Evolutionary conservation across 2,888 invertebrate genomes (phyloP), one percentile per base, ranked within the genome.

Genomic region (Keiferia lycopersicella): DNA sequence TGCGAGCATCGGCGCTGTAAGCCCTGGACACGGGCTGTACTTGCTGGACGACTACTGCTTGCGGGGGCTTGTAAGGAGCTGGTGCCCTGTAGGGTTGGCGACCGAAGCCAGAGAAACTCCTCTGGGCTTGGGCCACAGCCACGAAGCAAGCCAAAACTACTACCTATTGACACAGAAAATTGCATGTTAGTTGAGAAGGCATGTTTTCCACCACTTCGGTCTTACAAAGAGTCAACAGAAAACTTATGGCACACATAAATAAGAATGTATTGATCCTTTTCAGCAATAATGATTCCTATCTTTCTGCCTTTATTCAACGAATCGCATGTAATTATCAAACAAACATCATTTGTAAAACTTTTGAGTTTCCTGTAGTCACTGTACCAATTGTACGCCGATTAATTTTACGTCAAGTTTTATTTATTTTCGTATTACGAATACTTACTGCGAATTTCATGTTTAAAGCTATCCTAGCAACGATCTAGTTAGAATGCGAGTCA

Each of bases 401-500:
- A 8, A 34, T 34, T 10, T 34, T 34, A 1, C 6, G 8, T 34
- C 10, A 10, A 34, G 8, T 10, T 34, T 34, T 10, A 20, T 50
- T 10, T 20, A 50, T 50, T 20, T 18, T 10, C 11, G 3, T 56
- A 30, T 10, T n/a, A 16, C 4, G 34, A n/a, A 67, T 69, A 88
- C 88, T 88, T 82, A 88, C 88, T 68, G 81, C 81, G 76, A 80
- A 81, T 83, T 79, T 87, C 88, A 88, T 88, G 74, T 79, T 82
- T 72, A 65, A 69, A 70, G 78, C 71, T 78, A 78, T 82, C 66
- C 82, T 82, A 81, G 84, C 85, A 82, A 77, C 80, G 83, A 82
- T 85, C 88, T 89, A 89, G 83, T 85, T 88, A 73, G 88, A 88
- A 84, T 90, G 90, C 76, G 74, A 79, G 71, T 51, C n/a, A 79